A percentile compares a stretch with the other conserved stretches of the same genome.
phyloP scores from a whole-genome alignment of 2,113 vertebrate species.

The Thymallus thymallus region DNA sequence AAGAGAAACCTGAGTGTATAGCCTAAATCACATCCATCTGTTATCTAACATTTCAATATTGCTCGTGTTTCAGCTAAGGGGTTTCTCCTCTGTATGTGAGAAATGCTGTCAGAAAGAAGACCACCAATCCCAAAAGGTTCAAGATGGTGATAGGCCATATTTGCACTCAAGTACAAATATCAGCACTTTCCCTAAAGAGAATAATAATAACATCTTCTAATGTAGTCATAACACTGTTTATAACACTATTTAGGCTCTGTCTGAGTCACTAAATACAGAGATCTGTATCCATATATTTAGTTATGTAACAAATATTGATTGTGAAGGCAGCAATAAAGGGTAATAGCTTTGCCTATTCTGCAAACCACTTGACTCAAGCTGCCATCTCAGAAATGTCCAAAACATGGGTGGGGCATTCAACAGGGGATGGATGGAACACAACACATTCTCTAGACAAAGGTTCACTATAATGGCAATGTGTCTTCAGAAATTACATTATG shows the following conservation, averaged over 20 bases:
- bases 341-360: constrained; percentile 39
- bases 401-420: too few species aligned
- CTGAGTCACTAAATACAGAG: too few species aligned
- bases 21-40: not conserved
- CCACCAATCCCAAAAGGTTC: not conserved
- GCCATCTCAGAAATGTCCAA: too few species aligned
- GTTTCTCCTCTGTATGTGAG: not conserved
- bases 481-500: too few species aligned
- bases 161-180: not conserved
- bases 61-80: not conserved
- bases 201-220: too few species aligned
- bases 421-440: too few species aligned
- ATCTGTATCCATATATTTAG: constrained; percentile 5
- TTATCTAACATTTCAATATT: not conserved
- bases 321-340: constrained; percentile 19
- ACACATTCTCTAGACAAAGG: too few species aligned
- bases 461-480: too few species aligned
- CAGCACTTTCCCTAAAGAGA: not conserved
- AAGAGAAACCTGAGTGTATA: not conserved
- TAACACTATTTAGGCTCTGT: too few species aligned
- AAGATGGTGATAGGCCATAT: not conserved
- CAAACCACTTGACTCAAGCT: constrained; percentile 19
- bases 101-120: not conserved
- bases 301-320: constrained; percentile 7
- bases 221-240: too few species aligned